Percentiles rank a stretch among this genome's conserved stretches.
These are phyloP conservation scores for Thereuonema tuberculata DNA, from an alignment of 1,140 invertebrate genomes.

Conservation along the genomic window DNA sequence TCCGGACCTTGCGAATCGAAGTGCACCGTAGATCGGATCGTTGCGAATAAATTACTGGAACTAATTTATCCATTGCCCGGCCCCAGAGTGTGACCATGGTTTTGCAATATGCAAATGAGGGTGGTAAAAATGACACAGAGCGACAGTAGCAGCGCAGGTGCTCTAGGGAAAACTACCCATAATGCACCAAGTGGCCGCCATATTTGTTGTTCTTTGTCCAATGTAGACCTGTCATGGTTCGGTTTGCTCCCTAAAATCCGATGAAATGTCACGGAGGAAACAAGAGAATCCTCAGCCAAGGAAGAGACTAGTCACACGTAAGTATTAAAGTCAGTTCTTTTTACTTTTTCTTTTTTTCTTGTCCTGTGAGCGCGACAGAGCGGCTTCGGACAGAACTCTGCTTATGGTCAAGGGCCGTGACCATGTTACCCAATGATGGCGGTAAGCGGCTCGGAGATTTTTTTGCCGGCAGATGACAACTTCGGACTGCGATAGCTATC, in stretches of 20 bases:
- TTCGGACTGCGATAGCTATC: too few species aligned
- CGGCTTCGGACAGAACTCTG: background rate
- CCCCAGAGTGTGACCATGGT: constrained; percentile 5
- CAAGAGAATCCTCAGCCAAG: constrained; percentile 25
- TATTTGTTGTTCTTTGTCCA: constrained; percentile 14
- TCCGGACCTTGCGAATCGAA: background rate
- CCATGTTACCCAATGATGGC: background rate
- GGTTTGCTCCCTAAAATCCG: constrained; percentile 9
- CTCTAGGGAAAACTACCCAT: constrained; percentile 11
- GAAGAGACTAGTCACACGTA: constrained; percentile 24
- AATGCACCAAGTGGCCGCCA: constrained; percentile 12
- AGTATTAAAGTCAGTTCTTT: constrained; percentile 15
- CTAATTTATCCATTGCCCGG: too few species aligned
- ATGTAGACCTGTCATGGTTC: constrained; percentile 14
- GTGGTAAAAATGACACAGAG: constrained; percentile 2
- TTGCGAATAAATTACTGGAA: background rate
- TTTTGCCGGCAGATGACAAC: too few species aligned
- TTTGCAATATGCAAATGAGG: constrained; percentile 7
- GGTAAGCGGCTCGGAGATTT: too few species aligned
- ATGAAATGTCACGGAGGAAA: constrained; percentile 22
- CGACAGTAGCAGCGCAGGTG: constrained; percentile 9
- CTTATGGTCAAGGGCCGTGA: constrained; percentile 1
- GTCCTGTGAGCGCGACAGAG: background rate
- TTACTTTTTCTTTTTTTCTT: background rate
- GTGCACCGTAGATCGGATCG: background rate